Conservation (phyloP, 2,113 vertebrate genomes). For the Cottus gobio region DNA sequence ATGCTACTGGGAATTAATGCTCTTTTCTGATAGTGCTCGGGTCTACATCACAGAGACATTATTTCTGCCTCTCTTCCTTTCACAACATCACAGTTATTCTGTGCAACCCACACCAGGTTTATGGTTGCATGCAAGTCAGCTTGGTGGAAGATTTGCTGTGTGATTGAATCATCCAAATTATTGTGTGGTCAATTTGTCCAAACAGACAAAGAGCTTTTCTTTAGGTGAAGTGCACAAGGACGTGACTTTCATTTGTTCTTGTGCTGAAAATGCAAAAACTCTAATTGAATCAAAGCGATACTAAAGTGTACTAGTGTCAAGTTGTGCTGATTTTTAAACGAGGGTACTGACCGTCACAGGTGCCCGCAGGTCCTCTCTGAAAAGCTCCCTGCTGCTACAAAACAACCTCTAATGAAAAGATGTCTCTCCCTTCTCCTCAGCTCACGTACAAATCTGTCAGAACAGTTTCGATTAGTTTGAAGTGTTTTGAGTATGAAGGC, state of each 20-base stretch:
- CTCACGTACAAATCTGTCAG: neutral
- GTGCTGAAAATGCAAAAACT: neutral
- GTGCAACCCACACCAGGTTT: slow-evolving; percentile 36
- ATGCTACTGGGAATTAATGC: slow-evolving; percentile 68
- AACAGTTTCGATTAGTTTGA: slow-evolving; percentile 19
- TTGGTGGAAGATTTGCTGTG: slow-evolving; percentile 44
- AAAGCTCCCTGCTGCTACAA: slow-evolving; percentile 5
- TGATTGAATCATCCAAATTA: slow-evolving; percentile 52
- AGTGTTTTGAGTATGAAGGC: neutral
- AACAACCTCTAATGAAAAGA: slow-evolving; percentile 22
- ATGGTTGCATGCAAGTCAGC: slow-evolving; percentile 47
- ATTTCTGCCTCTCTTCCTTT: slow-evolving; percentile 53
- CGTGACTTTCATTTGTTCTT: slow-evolving; percentile 11
- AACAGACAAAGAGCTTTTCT: slow-evolving; percentile 34
- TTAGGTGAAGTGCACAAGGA: slow-evolving; percentile 1
- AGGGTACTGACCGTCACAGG: neutral
- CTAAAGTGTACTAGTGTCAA: slow-evolving; percentile 23
- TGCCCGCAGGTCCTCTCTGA: neutral
- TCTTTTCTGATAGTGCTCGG: slow-evolving; percentile 61
- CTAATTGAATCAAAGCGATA: slow-evolving; percentile 27
- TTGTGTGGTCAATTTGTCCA: slow-evolving; percentile 41
- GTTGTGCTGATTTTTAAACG: neutral
- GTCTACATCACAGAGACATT: slow-evolving; percentile 60
- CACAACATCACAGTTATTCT: slow-evolving; percentile 38
- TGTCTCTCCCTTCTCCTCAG: slow-evolving; percentile 4